Percentiles rank a stretch among this genome's conserved stretches.
Evolutionary conservation across 53 echinoderm and acorn worm genomes (phyloP).

Genomic region (Hippasteria phrygiana): DNA sequence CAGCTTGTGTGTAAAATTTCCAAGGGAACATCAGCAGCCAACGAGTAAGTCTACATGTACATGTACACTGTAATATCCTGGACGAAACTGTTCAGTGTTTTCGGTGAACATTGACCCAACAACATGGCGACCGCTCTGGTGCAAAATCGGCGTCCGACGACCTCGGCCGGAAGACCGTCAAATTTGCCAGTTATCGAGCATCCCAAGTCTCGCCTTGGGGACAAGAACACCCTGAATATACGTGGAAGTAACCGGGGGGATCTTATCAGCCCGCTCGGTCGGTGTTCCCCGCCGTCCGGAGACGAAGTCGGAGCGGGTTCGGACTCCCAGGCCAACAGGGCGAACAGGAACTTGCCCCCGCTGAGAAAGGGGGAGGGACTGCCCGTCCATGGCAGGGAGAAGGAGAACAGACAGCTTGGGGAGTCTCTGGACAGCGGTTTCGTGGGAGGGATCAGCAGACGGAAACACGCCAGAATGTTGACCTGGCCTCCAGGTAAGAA

Average conservation of each 20-base stretch:
- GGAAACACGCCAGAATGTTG: conserved; percentile 82
- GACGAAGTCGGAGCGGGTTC: conserved; percentile 36
- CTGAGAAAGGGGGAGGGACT: conserved; percentile 49
- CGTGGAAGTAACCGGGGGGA: conserved; percentile 76
- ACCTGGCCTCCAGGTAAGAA: conserved; percentile 95
- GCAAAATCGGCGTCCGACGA: conserved; percentile 65
- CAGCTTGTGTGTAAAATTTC: background rate
- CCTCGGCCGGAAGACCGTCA: conserved; percentile 65
- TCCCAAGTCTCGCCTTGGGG: conserved; percentile 83
- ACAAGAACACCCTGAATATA: conserved; percentile 80
- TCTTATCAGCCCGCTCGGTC: conserved; percentile 56
- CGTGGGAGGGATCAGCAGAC: background rate
- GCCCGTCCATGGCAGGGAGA: conserved; percentile 6
- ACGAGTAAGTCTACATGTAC: background rate
- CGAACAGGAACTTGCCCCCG: conserved; percentile 74
- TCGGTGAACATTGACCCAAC: background rate
- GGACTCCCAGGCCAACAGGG: conserved; percentile 47
- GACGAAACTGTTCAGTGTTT: background rate
- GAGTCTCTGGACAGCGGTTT: conserved; percentile 35
- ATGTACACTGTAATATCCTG: background rate
- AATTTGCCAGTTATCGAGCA: conserved; percentile 94
- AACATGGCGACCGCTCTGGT: conserved; percentile 79
- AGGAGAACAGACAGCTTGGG: conserved; percentile 20
- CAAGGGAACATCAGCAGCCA: background rate
- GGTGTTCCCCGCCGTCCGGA: conserved; percentile 60